Evolutionary conservation across 1,140 invertebrate species (phyloP).

Genomic region (Drosophila varians): DNA sequence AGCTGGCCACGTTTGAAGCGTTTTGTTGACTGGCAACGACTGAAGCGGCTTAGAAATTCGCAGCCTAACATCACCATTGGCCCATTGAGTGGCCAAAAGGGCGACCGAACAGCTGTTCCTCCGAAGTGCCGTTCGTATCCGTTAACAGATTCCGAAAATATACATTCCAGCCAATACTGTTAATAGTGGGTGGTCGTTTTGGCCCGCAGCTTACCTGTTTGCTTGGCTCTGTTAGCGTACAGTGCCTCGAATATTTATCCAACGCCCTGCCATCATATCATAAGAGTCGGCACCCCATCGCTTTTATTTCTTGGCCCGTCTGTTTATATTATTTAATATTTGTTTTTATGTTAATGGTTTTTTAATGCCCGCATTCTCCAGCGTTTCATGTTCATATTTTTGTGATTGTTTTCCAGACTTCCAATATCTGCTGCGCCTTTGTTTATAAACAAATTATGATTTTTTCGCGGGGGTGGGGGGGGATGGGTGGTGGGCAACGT

Average conservation of each 20-base stretch:
- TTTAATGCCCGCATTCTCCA: slow-evolving; percentile 55
- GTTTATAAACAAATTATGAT: slow-evolving; percentile 72
- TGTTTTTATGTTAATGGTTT: slow-evolving; percentile 62
- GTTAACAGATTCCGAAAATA: slow-evolving; percentile 40
- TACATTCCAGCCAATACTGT: slow-evolving; percentile 51
- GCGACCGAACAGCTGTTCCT: slow-evolving; percentile 34
- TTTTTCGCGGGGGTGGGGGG: slow-evolving; percentile 2
- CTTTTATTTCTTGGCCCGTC: slow-evolving; percentile 15
- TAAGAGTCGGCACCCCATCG: slow-evolving; percentile 10
- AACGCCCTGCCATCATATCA: not conserved
- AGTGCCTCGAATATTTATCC: slow-evolving; percentile 5
- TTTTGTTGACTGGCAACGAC: slow-evolving; percentile 78
- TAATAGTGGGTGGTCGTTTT: slow-evolving; percentile 45
- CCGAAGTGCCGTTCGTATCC: slow-evolving; percentile 7
- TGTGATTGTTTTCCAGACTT: slow-evolving; percentile 16
- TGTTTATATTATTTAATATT: slow-evolving; percentile 68
- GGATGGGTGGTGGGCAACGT: too few species aligned
- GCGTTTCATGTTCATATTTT: slow-evolving; percentile 43
- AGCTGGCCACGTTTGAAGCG: slow-evolving; percentile 54
- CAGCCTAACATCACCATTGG: slow-evolving; percentile 66
- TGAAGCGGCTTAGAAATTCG: slow-evolving; percentile 69
- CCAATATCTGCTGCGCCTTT: slow-evolving; percentile 71
- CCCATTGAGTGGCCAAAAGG: slow-evolving; percentile 46
- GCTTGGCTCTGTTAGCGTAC: slow-evolving; percentile 38
- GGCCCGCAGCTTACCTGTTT: slow-evolving; percentile 14